These are phyloP conservation scores for Xiphydria camelus DNA, from an alignment of 2,888 invertebrate species.

Conservation along the genomic window DNA sequence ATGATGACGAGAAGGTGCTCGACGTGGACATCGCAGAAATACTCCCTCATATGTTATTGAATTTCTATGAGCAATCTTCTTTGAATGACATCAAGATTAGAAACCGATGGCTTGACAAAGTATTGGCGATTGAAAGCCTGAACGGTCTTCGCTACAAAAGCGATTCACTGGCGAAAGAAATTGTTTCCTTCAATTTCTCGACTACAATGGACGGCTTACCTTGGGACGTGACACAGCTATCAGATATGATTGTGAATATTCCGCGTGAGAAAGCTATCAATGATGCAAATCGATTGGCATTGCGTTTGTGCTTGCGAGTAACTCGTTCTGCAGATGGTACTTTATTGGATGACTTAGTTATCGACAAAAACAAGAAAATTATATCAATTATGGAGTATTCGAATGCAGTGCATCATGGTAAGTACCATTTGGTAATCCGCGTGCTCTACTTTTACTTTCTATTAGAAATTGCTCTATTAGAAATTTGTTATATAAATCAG, in stretches of 20 bases:
- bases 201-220: constrained; percentile 21
- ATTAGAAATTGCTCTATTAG: too few species aligned
- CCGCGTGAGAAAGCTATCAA: constrained; percentile 25
- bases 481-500: too few species aligned
- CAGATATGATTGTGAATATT: constrained; percentile 17
- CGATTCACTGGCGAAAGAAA: constrained; percentile 22
- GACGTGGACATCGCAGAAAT: constrained; percentile 21
- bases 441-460: too few species aligned
- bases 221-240: constrained; percentile 34
- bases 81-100: constrained; percentile 50
- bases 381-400: constrained; percentile 63
- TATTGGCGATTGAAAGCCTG: constrained; percentile 17
- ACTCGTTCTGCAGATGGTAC: constrained; percentile 28
- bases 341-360: constrained; percentile 26
- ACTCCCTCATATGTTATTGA: constrained; percentile 50
- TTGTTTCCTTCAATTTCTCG: constrained; percentile 22
- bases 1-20: not conserved
- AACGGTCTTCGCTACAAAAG: constrained; percentile 19
- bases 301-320: constrained; percentile 59
- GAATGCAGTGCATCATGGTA: constrained; percentile 53
- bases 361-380: constrained; percentile 34
- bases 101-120: constrained; percentile 37
- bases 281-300: constrained; percentile 55
- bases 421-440: too few species aligned
- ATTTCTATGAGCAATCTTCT: constrained; percentile 56